Conservation (phyloP, 37 sponge, comb jelly and placozoan genomes). For the Haliclona indistincta region DNA sequence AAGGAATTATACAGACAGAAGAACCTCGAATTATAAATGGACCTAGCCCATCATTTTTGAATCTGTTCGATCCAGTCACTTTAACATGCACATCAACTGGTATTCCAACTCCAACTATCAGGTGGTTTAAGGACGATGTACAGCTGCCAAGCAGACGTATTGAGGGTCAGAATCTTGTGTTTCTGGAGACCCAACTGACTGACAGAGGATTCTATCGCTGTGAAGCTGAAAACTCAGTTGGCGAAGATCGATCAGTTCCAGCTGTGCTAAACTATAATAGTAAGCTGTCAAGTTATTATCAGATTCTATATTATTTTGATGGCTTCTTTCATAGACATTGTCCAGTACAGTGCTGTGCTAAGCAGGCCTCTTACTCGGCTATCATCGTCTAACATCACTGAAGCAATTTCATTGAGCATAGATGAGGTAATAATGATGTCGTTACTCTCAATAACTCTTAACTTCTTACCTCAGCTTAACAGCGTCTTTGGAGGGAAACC, state of each 20-base stretch:
- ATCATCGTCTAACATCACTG: too few relatives aligned
- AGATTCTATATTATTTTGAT: neutral
- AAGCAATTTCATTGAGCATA: too few relatives aligned
- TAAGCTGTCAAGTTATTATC: neutral
- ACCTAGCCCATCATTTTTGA: neutral
- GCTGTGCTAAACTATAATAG: slow-evolving; percentile 11
- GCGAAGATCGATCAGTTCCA: neutral
- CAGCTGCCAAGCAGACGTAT: too few relatives aligned
- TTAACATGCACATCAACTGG: slow-evolving; percentile 36
- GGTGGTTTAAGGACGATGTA: slow-evolving; percentile 42
- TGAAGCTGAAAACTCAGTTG: slow-evolving; percentile 22
- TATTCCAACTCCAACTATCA: slow-evolving; percentile 35
- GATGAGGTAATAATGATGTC: too few relatives aligned
- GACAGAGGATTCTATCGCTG: slow-evolving; percentile 41
- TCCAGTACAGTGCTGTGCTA: slow-evolving; percentile 1
- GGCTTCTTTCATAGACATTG: neutral
- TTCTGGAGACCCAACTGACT: slow-evolving; percentile 5
- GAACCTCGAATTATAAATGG: neutral
- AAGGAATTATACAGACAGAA: neutral
- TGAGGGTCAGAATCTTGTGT: neutral
- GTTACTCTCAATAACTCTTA: too few relatives aligned
- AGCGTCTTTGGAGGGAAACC: too few relatives aligned
- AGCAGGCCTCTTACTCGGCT: too few relatives aligned
- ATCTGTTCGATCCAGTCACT: neutral
- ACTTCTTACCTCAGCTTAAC: too few relatives aligned